Evolutionary conservation across 1,140 invertebrate genomes (phyloP).

Genomic region (Drosophila sechellia): DNA sequence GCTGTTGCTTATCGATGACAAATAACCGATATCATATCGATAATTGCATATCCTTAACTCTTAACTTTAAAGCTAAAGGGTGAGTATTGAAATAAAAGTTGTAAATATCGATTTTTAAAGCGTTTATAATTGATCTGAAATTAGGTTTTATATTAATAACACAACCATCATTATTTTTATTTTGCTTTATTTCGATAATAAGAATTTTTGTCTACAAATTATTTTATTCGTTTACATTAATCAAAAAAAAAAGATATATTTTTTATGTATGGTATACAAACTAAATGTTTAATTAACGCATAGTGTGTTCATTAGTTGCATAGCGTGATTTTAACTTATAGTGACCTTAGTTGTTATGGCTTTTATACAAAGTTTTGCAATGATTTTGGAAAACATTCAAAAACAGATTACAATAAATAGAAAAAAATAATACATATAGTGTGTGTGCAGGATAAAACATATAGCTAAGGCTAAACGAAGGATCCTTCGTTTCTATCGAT

Average conservation of each 20-base stretch:
- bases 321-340: conserved; percentile 55
- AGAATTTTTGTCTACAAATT: conserved; percentile 52
- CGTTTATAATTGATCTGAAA: too few species aligned
- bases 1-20: conserved; percentile 20
- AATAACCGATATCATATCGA: not conserved
- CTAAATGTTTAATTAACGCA: conserved; percentile 29
- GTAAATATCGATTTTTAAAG: not conserved
- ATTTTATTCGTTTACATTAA: conserved; percentile 52
- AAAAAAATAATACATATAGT: conserved; percentile 51
- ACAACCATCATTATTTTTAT: conserved; percentile 13
- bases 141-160: not conserved
- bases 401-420: conserved; percentile 66
- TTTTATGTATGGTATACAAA: conserved; percentile 12
- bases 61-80: not conserved
- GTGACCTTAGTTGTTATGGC: conserved; percentile 79
- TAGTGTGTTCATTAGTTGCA: conserved; percentile 35
- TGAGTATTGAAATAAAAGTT: not conserved
- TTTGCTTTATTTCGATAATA: conserved; percentile 65
- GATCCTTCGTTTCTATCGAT: conserved; percentile 3
- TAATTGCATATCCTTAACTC: not conserved
- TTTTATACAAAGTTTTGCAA: conserved; percentile 67
- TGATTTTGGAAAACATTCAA: conserved; percentile 27
- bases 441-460: conserved; percentile 24
- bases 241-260: conserved; percentile 35
- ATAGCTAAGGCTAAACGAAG: conserved; percentile 6